Conservation (phyloP, 2,113 vertebrate genomes). For the Cisticola juncidis region DNA sequence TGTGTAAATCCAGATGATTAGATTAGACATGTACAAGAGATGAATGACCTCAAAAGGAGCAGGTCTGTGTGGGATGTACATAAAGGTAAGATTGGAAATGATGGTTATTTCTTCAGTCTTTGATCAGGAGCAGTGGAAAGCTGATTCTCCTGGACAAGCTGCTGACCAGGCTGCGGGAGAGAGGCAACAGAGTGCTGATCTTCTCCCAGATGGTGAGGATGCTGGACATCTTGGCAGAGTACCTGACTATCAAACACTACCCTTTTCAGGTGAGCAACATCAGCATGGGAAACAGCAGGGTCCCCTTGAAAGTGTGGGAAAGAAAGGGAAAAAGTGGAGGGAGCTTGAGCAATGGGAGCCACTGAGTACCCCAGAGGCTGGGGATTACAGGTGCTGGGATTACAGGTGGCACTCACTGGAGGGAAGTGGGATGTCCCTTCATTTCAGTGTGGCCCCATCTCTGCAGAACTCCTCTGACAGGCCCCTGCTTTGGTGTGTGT, state of each 20-base stretch:
- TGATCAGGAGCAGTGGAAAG: slow-evolving; percentile 94
- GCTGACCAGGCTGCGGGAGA: slow-evolving; percentile 88
- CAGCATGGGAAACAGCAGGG: not conserved
- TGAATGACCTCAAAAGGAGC: not conserved
- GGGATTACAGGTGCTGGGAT: not conserved
- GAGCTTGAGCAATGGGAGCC: not conserved
- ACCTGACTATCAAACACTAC: slow-evolving; percentile 91
- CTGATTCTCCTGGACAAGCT: slow-evolving; percentile 95
- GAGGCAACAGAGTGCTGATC: slow-evolving; percentile 95
- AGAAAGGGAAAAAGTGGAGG: not conserved
- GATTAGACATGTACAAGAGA: not conserved
- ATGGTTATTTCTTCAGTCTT: slow-evolving; percentile 73
- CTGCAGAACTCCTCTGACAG: not conserved
- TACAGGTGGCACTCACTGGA: not conserved
- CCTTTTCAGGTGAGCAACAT: slow-evolving; percentile 88
- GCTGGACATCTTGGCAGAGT: slow-evolving; percentile 97
- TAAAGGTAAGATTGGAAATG: not conserved
- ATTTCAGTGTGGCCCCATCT: not conserved
- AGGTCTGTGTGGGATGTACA: not conserved
- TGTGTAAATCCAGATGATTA: not conserved
- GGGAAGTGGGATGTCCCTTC: not conserved
- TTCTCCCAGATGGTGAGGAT: slow-evolving; percentile 99
- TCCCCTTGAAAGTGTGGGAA: not conserved
- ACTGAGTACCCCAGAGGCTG: not conserved
- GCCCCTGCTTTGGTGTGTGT: not conserved